Evolutionary conservation across 1,140 invertebrate species (phyloP), one percentile per base, ranked within the genome.

Genomic region (Uloborus diversus): DNA sequence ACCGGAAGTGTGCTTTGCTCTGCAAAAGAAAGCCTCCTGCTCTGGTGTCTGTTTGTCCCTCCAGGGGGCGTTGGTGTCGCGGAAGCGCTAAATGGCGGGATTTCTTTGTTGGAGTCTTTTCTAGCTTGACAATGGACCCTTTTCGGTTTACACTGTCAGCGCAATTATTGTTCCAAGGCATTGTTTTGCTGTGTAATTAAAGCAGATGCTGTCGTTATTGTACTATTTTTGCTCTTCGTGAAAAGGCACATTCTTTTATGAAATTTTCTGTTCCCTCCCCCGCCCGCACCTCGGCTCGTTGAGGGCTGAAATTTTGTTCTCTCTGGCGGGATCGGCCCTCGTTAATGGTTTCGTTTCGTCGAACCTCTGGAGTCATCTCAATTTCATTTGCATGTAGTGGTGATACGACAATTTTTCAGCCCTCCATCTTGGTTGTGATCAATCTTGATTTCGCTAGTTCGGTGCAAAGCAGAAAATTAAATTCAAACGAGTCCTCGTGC

Each of bases 141-240:
- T 73, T 73, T 73, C 1, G 70, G 70, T 73, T 73, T 73, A 78
- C 73, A 66, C 62, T 78, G 73, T 78, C 73, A 78, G 73, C 73
- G 73, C 73, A 78, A 78, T 78, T 78, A 66, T 78, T 78, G 73
- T 78, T 66, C 49, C 62, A 78, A 62, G 71, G 32, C 73, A 37
- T 78, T 78, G 73, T 78, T 78, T 78, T 65, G 73, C 73, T 78
- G 73, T 78, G 73, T 78, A 78, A 78, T 78, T 78, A 78, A 78
- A 66, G 49, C 61, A 65, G 73, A 66, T 78, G 62, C 62, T 66
- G 65, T 66, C 33, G 62, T 66, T 57, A n/a, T 49, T 61, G 33
- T n/a, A n/a, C n/a, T 59, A 49, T 47, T 73, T 61, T 62, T 73
- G 57, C 5, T 56, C 49, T 5, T 20, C 17, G n/a, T 7, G 49